phyloP scores from a whole-genome alignment of 2,797 vertebrate genomes.

The Pampus argenteus region DNA sequence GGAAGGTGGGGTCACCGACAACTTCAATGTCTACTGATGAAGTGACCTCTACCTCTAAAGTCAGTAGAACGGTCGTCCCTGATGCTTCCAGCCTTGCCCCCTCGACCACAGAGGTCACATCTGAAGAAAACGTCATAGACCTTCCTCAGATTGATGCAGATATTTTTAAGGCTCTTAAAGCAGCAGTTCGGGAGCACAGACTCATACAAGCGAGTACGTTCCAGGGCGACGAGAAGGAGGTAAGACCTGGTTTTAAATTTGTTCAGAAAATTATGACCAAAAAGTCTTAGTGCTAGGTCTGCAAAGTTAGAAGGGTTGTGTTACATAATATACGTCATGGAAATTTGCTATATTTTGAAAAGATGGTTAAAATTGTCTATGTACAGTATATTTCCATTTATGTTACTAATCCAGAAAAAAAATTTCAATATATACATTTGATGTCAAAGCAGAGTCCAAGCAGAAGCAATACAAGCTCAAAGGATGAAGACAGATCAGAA shows the following conservation, averaged over 20 bases:
- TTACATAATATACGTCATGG: no score
- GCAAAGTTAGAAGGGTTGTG: no score
- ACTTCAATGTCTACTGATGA: not conserved
- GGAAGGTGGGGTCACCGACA: not conserved
- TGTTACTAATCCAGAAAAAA: not conserved
- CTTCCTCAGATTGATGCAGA: slow-evolving; percentile 63
- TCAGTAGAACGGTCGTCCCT: not conserved
- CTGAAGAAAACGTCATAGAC: slow-evolving; percentile 19
- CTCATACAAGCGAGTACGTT: not conserved
- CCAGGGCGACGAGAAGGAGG: slow-evolving; percentile 13
- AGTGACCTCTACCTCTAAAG: not conserved
- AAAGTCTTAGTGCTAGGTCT: no score
- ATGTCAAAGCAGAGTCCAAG: not conserved
- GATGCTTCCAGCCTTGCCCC: not conserved
- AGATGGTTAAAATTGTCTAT: not conserved
- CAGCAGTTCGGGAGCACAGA: slow-evolving; percentile 72
- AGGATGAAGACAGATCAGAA: not conserved
- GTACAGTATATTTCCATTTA: not conserved
- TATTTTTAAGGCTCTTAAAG: slow-evolving; percentile 59
- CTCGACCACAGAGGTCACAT: not conserved
- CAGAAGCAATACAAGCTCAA: not conserved
- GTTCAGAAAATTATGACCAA: no score
- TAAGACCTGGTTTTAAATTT: not conserved
- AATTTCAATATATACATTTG: not conserved
- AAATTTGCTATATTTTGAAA: not conserved